These are phyloP conservation scores for Eilema sororculum DNA, from an alignment of 2,888 invertebrate genomes.

Conservation along the genomic window DNA sequence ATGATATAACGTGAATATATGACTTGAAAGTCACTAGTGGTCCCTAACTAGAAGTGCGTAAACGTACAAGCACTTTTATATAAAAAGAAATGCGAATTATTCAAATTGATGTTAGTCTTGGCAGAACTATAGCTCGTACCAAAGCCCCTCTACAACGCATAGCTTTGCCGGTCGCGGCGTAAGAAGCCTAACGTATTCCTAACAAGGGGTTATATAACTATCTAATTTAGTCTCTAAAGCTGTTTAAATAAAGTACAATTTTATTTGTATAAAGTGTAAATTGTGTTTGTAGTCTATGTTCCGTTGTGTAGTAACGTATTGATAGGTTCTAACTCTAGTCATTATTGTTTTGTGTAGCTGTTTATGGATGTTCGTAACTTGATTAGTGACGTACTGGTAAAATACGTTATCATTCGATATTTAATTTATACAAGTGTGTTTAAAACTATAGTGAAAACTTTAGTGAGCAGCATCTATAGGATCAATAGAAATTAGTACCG, in stretches of 20 bases:
- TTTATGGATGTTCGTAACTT: slow-evolving; percentile 65
- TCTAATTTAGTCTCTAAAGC: slow-evolving; percentile 50
- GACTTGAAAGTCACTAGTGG: background rate
- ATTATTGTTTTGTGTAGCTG: slow-evolving; percentile 70
- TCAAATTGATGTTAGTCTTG: background rate
- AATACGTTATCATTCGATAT: slow-evolving; percentile 22
- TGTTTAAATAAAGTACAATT: slow-evolving; percentile 56
- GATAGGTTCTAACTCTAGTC: slow-evolving; percentile 76
- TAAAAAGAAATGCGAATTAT: background rate
- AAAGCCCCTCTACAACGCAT: slow-evolving; percentile 45
- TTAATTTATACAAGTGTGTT: background rate
- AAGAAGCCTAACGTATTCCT: slow-evolving; percentile 54
- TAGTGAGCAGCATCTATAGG: background rate
- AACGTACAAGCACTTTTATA: background rate
- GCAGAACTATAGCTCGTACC: background rate
- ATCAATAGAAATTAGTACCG: background rate
- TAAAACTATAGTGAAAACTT: background rate
- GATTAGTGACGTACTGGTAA: slow-evolving; percentile 47
- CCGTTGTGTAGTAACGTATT: slow-evolving; percentile 44
- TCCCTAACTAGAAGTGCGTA: background rate
- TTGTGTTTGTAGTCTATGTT: slow-evolving; percentile 40
- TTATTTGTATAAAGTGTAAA: slow-evolving; percentile 42
- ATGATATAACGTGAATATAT: background rate
- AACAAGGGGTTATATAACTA: slow-evolving; percentile 49
- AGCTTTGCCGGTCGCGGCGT: slow-evolving; percentile 62